These are phyloP conservation scores for Staurois parvus DNA, from an alignment of 2,797 vertebrate species.

Conservation along the genomic window DNA sequence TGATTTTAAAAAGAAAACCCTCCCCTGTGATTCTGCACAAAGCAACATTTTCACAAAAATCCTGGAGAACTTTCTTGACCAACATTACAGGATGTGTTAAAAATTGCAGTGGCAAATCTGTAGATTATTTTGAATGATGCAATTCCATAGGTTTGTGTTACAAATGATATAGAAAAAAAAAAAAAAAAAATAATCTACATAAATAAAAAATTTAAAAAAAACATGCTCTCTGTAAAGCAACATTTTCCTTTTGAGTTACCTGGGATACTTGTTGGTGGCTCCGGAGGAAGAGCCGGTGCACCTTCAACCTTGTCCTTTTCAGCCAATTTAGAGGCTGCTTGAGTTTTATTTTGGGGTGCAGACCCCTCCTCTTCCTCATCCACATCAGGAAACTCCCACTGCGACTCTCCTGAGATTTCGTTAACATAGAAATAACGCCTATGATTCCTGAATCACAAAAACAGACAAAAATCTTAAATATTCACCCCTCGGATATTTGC, in stretches of 20 bases:
- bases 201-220: no score
- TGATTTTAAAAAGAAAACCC: no score
- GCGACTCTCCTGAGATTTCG: slow-evolving; percentile 91
- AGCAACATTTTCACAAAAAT: no score
- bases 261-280: slow-evolving; percentile 68
- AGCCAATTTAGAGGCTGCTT: slow-evolving; percentile 74
- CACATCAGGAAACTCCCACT: slow-evolving; percentile 96
- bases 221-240: no score
- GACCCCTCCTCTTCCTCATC: slow-evolving; percentile 80
- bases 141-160: no score
- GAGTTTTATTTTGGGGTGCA: slow-evolving; percentile 70
- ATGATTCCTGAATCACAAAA: slow-evolving; percentile 98
- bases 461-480: slow-evolving; percentile 83
- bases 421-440: slow-evolving; percentile 99
- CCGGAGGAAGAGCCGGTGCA: slow-evolving; percentile 66
- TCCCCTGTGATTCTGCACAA: no score
- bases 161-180: no score
- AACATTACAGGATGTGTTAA: no score
- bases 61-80: no score
- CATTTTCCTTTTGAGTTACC: slow-evolving; percentile 64
- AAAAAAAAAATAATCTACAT: no score
- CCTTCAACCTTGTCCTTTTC: slow-evolving; percentile 76
- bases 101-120: no score
- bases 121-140: no score
- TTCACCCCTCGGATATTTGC: slow-evolving; percentile 64